Evolutionary conservation across 2,888 invertebrate species (phyloP).

Genomic region (Cabera pusaria): DNA sequence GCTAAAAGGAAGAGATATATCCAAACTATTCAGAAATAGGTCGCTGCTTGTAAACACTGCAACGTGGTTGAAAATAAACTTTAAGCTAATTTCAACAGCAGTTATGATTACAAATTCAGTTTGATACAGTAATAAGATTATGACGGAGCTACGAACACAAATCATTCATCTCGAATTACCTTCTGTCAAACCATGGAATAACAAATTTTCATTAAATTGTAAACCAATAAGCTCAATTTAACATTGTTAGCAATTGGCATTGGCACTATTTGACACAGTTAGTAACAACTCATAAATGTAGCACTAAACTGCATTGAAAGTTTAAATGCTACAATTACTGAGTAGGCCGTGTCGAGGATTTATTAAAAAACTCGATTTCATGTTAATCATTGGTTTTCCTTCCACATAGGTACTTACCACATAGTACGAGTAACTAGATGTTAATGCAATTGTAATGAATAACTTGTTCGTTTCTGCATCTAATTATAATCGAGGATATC

Average conservation of each 20-base stretch:
- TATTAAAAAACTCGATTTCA: constrained; percentile 14
- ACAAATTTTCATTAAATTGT: constrained; percentile 21
- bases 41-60: constrained; percentile 31
- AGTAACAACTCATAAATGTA: constrained; percentile 18
- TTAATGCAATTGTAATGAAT: constrained; percentile 1
- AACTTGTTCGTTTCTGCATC: constrained; percentile 2
- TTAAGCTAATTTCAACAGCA: neutral
- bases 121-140: neutral
- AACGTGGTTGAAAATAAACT: neutral
- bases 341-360: constrained; percentile 8
- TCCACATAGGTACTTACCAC: too few relatives aligned
- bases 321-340: constrained; percentile 11
- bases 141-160: neutral
- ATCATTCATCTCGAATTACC: neutral
- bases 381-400: constrained; percentile 19
- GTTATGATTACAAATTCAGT: neutral
- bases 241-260: constrained; percentile 15
- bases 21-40: constrained; percentile 27
- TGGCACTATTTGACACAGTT: constrained; percentile 22
- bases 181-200: constrained; percentile 7
- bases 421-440: constrained; percentile 8
- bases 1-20: constrained; percentile 29
- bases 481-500: constrained; percentile 2
- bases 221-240: constrained; percentile 23
- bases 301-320: constrained; percentile 9